Percentiles rank a stretch among this genome's conserved stretches.
Conservation (phyloP, 2,888 invertebrate species). For the Trypoxylon attenuatum region DNA sequence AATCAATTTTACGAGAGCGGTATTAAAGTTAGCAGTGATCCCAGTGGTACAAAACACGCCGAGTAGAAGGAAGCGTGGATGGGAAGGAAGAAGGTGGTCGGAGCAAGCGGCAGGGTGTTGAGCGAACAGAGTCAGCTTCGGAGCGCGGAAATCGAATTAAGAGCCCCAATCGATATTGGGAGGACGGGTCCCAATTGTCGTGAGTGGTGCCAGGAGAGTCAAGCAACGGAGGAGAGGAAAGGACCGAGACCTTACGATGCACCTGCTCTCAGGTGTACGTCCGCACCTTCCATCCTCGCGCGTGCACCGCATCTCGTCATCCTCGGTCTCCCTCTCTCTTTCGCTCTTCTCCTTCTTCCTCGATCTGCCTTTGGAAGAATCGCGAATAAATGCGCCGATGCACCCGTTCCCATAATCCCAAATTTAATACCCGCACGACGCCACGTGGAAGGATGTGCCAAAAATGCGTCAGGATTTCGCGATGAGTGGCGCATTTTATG, state of each 20-base stretch:
- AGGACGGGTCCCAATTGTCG: conserved; percentile 39
- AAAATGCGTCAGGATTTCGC: too few species aligned
- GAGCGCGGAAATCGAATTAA: conserved; percentile 1
- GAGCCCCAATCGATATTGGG: conserved; percentile 36
- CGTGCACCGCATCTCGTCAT: conserved; percentile 46
- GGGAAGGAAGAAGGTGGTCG: too few species aligned
- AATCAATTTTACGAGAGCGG: too few species aligned
- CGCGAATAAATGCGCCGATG: conserved; percentile 7
- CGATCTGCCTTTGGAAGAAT: neutral
- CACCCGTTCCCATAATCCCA: too few species aligned
- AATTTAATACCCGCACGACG: too few species aligned
- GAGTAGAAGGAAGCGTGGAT: too few species aligned
- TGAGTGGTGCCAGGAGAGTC: conserved; percentile 12
- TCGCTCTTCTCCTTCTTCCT: neutral
- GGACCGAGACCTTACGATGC: conserved; percentile 52
- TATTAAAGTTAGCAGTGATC: too few species aligned
- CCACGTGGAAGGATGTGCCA: too few species aligned
- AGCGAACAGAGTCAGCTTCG: too few species aligned
- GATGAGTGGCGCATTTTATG: too few species aligned
- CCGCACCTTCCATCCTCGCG: conserved; percentile 51
- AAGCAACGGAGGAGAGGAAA: conserved; percentile 14
- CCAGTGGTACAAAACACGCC: too few species aligned
- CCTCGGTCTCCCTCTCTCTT: neutral
- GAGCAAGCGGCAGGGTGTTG: too few species aligned
- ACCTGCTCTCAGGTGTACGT: conserved; percentile 59